These are phyloP conservation scores for Kryptolebias ocellatus DNA, from an alignment of 2,797 vertebrate genomes.

Conservation along the genomic window DNA sequence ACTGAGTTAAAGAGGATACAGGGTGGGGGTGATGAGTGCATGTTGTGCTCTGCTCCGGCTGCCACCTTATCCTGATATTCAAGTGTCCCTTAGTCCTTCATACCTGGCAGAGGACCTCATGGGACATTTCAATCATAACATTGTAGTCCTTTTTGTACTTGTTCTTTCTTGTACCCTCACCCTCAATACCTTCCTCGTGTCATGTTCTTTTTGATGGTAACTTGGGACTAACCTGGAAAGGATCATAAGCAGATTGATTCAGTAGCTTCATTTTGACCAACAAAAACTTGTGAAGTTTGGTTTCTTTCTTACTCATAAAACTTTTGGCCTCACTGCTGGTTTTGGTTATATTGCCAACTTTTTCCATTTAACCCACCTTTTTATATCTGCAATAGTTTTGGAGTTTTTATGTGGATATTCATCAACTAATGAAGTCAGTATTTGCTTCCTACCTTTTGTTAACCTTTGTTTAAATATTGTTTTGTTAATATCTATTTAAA, in stretches of 20 bases:
- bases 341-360: too few relatives aligned
- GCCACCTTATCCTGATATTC: conserved; percentile 64
- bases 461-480: neutral
- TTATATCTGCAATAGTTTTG: neutral
- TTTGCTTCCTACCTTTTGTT: neutral
- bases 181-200: conserved; percentile 25
- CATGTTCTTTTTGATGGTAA: conserved; percentile 30
- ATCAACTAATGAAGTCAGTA: too few relatives aligned
- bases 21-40: conserved; percentile 47
- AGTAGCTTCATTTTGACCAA: conserved; percentile 1
- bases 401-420: neutral
- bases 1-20: conserved; percentile 48
- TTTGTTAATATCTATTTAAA: neutral
- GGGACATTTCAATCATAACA: conserved; percentile 60
- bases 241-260: conserved; percentile 4
- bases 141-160: conserved; percentile 21
- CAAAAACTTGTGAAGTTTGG: neutral
- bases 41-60: conserved; percentile 60
- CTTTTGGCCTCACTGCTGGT: neutral
- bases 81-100: conserved; percentile 55
- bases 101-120: conserved; percentile 33
- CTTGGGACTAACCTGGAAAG: conserved; percentile 26
- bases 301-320: neutral
- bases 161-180: conserved; percentile 11
- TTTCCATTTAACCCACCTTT: too few relatives aligned